These are phyloP conservation scores for Ageneiosus marmoratus DNA, from an alignment of 2,113 vertebrate genomes.

Conservation along the genomic window DNA sequence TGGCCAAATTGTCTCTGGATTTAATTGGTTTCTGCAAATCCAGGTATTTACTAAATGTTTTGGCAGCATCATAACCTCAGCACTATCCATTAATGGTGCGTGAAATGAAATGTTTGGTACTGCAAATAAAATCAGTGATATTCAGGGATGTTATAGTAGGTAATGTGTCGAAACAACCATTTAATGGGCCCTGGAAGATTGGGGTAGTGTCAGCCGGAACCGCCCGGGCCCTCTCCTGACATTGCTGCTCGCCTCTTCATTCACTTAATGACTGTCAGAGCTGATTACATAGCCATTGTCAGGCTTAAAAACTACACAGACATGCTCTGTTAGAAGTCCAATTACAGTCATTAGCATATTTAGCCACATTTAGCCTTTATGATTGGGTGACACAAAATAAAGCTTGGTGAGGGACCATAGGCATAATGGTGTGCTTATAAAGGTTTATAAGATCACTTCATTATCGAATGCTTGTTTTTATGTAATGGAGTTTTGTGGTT, in stretches of 20 bases:
- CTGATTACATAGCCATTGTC: slow-evolving; percentile 99
- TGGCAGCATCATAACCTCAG: slow-evolving; percentile 99
- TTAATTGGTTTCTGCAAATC: slow-evolving; percentile 99
- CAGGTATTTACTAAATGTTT: slow-evolving; percentile 99
- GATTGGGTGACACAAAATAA: slow-evolving; percentile 71
- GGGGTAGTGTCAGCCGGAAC: slow-evolving; percentile 99
- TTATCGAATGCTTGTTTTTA: slow-evolving; percentile 44
- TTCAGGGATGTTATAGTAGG: slow-evolving; percentile 99
- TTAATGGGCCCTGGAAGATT: slow-evolving; percentile 99
- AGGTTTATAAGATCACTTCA: slow-evolving; percentile 19
- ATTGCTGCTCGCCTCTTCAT: slow-evolving; percentile 99
- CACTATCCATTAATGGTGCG: slow-evolving; percentile 99
- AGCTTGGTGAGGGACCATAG: slow-evolving; percentile 63
- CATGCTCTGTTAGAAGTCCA: slow-evolving; percentile 99
- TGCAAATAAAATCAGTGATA: slow-evolving; percentile 99
- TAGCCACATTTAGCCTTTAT: slow-evolving; percentile 92
- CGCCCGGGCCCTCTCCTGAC: slow-evolving; percentile 98
- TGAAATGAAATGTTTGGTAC: slow-evolving; percentile 99
- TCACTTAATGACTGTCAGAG: slow-evolving; percentile 99
- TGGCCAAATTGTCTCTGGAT: slow-evolving; percentile 98
- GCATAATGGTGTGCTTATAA: slow-evolving; percentile 49
- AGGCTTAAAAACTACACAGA: slow-evolving; percentile 97
- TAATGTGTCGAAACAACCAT: slow-evolving; percentile 99
- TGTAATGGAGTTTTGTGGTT: slow-evolving; percentile 29
- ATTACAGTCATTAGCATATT: slow-evolving; percentile 99